Evolutionary conservation across 2,113 vertebrate genomes (phyloP).

Genomic region (Thermophis baileyi): DNA sequence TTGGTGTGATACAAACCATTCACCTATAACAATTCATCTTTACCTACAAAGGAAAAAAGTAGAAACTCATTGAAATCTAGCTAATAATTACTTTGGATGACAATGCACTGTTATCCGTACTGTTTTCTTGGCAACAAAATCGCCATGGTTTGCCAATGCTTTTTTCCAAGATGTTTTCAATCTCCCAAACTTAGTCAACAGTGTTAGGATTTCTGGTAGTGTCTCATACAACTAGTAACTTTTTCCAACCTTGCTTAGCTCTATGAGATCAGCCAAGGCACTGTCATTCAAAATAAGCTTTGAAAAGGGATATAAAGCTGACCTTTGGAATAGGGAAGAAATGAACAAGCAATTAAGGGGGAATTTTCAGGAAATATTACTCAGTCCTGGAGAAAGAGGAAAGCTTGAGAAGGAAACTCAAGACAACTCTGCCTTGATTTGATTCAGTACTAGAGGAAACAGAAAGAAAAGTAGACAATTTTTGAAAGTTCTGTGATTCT

Average conservation of each 20-base stretch:
- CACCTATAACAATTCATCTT: not conserved
- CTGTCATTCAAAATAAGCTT: not conserved
- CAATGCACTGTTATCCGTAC: not conserved
- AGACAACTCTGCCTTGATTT: not conserved
- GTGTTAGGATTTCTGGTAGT: not conserved
- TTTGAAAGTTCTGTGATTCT: not conserved
- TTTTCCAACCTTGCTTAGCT: not conserved
- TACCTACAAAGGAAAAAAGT: not conserved
- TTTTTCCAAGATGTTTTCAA: not conserved
- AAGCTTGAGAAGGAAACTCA: not conserved
- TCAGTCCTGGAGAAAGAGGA: not conserved
- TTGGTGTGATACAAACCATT: not conserved
- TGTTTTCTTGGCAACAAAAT: not conserved
- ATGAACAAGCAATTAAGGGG: not conserved
- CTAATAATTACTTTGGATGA: not conserved
- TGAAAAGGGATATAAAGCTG: not conserved
- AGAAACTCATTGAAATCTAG: not conserved
- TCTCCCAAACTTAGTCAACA: not conserved
- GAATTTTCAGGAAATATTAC: not conserved
- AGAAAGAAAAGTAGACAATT: not conserved
- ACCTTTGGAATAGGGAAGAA: not conserved
- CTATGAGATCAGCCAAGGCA: not conserved
- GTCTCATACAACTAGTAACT: not conserved
- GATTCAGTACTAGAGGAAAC: not conserved
- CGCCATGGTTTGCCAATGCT: not conserved